phyloP scores from a whole-genome alignment of 2,113 vertebrate species.

The Passer domesticus region DNA sequence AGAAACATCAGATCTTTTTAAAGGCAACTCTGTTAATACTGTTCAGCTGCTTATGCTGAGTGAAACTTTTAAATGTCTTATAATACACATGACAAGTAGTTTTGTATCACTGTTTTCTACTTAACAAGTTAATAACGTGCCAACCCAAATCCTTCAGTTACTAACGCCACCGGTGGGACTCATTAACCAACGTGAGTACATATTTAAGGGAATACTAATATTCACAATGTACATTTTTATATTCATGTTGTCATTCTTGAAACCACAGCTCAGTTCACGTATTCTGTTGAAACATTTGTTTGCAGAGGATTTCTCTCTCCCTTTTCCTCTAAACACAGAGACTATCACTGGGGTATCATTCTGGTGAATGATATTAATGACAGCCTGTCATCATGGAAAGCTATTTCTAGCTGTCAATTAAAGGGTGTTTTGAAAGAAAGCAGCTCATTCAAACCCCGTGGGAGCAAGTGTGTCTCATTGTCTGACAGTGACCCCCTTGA shows the following conservation, averaged over 20 bases:
- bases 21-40: neutral
- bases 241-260: slow-evolving; percentile 64
- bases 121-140: slow-evolving; percentile 72
- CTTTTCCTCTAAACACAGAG: slow-evolving; percentile 13
- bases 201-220: slow-evolving; percentile 72
- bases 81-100: slow-evolving; percentile 57
- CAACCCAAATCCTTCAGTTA: slow-evolving; percentile 69
- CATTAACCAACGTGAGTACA: slow-evolving; percentile 66
- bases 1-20: neutral
- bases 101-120: slow-evolving; percentile 65
- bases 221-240: slow-evolving; percentile 66
- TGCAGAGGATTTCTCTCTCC: slow-evolving; percentile 48
- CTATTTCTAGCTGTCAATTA: slow-evolving; percentile 56
- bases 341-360: slow-evolving; percentile 8
- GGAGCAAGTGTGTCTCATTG: slow-evolving; percentile 26
- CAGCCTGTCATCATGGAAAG: slow-evolving; percentile 57
- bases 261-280: slow-evolving; percentile 40
- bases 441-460: neutral
- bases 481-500: slow-evolving; percentile 51
- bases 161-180: slow-evolving; percentile 64
- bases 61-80: slow-evolving; percentile 57
- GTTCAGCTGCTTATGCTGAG: slow-evolving; percentile 33
- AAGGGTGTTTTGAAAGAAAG: slow-evolving; percentile 54
- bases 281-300: slow-evolving; percentile 52
- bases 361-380: slow-evolving; percentile 60